These are phyloP conservation scores for Drosophila bifasciata DNA, from an alignment of 1,140 invertebrate species.

Conservation along the genomic window DNA sequence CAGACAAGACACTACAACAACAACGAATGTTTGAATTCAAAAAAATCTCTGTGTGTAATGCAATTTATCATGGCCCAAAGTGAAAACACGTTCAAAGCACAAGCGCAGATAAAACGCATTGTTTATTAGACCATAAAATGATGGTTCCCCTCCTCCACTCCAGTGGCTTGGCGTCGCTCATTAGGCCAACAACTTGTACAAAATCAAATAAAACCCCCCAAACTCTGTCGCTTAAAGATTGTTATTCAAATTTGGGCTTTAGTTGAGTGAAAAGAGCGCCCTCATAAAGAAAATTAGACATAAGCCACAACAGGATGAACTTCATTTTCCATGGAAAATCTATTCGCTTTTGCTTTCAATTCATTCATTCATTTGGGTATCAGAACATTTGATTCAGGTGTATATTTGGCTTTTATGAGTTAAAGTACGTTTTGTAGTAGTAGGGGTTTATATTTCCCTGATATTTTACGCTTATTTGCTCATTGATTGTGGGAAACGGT, in stretches of 20 bases:
- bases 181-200: constrained; percentile 60
- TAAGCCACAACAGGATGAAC: constrained; percentile 50
- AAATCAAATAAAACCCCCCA: constrained; percentile 47
- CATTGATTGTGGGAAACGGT: too few species aligned
- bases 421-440: too few species aligned
- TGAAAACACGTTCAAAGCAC: constrained; percentile 64
- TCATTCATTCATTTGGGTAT: constrained; percentile 6
- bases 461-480: too few species aligned
- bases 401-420: not conserved
- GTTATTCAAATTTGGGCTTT: constrained; percentile 53
- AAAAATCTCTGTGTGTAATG: constrained; percentile 43
- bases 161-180: constrained; percentile 43
- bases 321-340: not conserved
- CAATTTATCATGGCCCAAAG: constrained; percentile 74
- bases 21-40: constrained; percentile 44
- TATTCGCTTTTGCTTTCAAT: constrained; percentile 12
- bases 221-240: constrained; percentile 43
- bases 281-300: constrained; percentile 55
- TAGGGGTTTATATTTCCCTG: too few species aligned
- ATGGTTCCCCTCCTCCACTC: constrained; percentile 18
- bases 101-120: constrained; percentile 53
- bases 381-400: constrained; percentile 51
- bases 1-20: constrained; percentile 41
- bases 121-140: constrained; percentile 76
- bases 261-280: constrained; percentile 41